Evolutionary conservation across 1,140 invertebrate species (phyloP).

Genomic region (Hyposmocoma kahamanoa): DNA sequence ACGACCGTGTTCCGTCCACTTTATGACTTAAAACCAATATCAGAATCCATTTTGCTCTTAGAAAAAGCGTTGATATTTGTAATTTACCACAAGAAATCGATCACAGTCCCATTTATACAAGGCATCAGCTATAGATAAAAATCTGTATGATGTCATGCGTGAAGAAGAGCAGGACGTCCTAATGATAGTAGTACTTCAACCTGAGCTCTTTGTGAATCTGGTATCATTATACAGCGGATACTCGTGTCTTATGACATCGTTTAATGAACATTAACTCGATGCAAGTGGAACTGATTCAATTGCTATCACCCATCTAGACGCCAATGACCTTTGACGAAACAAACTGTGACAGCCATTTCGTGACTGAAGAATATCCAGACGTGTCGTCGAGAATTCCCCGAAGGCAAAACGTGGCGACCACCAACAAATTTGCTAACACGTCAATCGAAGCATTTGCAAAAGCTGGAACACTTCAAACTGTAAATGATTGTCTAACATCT

Average conservation of each 20-base stretch:
- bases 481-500: too few species aligned
- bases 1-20: slow-evolving; percentile 53
- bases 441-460: too few species aligned
- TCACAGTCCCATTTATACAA: too few species aligned
- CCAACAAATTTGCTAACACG: not conserved
- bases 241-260: slow-evolving; percentile 31
- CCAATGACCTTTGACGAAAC: slow-evolving; percentile 58
- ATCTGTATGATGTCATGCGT: slow-evolving; percentile 45
- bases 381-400: not conserved
- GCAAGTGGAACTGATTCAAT: slow-evolving; percentile 71
- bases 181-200: slow-evolving; percentile 33
- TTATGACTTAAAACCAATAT: slow-evolving; percentile 28
- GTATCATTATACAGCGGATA: slow-evolving; percentile 21
- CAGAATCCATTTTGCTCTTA: too few species aligned
- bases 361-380: slow-evolving; percentile 10
- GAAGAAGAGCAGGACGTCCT: slow-evolving; percentile 39
- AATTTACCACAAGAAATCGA: too few species aligned
- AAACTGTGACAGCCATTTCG: slow-evolving; percentile 29
- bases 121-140: too few species aligned
- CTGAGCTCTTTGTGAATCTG: slow-evolving; percentile 18
- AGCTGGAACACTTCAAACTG: too few species aligned
- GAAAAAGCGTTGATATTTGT: too few species aligned
- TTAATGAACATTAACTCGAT: slow-evolving; percentile 66
- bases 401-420: not conserved
- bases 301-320: slow-evolving; percentile 57